Percentiles rank a stretch among this genome's conserved stretches.
Conservation (phyloP, 1,140 invertebrate species). For the Diploscapter pachys region DNA sequence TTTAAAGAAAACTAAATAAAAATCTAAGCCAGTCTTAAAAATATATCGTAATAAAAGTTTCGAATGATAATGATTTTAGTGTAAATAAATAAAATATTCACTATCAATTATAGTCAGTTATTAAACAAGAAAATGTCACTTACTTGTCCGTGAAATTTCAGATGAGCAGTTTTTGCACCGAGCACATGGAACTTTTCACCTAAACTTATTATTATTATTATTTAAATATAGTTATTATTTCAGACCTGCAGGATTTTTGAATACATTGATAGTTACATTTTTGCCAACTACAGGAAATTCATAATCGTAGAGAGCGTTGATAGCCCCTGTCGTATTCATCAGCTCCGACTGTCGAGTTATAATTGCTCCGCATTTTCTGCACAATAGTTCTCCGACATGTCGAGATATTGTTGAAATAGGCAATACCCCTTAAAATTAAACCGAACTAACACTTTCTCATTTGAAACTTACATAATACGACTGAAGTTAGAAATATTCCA, state of each 20-base stretch:
- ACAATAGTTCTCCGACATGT: constrained; percentile 27
- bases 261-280: constrained; percentile 17
- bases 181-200: constrained; percentile 23
- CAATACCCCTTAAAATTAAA: too few species aligned
- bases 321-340: constrained; percentile 12
- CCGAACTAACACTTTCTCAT: too few species aligned
- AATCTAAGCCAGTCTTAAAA: neutral
- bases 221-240: neutral
- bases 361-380: constrained; percentile 25
- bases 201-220: neutral
- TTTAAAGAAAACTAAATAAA: neutral
- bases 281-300: constrained; percentile 27
- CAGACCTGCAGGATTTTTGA: constrained; percentile 21
- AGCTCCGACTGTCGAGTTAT: constrained; percentile 22
- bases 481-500: too few species aligned
- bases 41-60: neutral
- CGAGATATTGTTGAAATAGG: constrained; percentile 8
- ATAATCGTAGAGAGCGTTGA: constrained; percentile 9
- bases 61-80: neutral
- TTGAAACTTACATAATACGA: too few species aligned
- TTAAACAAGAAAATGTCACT: neutral
- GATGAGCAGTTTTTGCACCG: constrained; percentile 22
- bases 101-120: neutral
- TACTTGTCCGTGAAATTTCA: constrained; percentile 19
- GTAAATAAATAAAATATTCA: neutral